Conservation (phyloP, 1,140 invertebrate genomes). For the Monomorium pharaonis region DNA sequence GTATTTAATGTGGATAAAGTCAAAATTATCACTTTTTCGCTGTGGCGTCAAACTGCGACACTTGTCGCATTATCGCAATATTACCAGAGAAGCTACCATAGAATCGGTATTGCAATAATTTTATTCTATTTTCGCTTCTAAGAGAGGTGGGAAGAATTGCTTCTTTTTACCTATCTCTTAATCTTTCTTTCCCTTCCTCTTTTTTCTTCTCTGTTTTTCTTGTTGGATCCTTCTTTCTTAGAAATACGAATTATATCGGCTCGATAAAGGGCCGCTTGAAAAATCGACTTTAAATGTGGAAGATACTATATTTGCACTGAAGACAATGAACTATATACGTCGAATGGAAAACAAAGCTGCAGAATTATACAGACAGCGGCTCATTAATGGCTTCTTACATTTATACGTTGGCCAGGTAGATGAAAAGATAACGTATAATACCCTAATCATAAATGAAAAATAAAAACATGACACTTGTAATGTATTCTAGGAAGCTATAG, state of each 20-base stretch:
- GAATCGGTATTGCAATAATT: slow-evolving; percentile 37
- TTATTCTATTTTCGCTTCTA: neutral
- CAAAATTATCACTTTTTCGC: neutral
- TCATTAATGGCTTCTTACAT: slow-evolving; percentile 92
- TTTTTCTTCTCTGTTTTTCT: neutral
- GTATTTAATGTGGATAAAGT: neutral
- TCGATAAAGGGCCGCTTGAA: slow-evolving; percentile 51
- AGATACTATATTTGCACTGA: slow-evolving; percentile 51
- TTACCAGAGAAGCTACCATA: neutral
- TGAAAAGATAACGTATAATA: neutral
- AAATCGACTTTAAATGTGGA: neutral
- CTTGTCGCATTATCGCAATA: neutral
- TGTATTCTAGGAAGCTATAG: slow-evolving; percentile 68
- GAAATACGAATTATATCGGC: slow-evolving; percentile 68
- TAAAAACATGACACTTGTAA: neutral
- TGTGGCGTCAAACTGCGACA: neutral
- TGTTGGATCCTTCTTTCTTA: neutral
- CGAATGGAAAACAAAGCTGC: slow-evolving; percentile 90
- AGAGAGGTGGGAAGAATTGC: no score
- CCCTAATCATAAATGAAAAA: neutral
- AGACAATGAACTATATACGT: slow-evolving; percentile 88
- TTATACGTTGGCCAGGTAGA: slow-evolving; percentile 90
- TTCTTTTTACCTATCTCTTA: no score
- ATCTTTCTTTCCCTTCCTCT: neutral
- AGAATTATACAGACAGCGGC: slow-evolving; percentile 92